Base-by-base conservation (phyloP, 2,797 vertebrate species). In the Diglossa cyanea region DNA sequence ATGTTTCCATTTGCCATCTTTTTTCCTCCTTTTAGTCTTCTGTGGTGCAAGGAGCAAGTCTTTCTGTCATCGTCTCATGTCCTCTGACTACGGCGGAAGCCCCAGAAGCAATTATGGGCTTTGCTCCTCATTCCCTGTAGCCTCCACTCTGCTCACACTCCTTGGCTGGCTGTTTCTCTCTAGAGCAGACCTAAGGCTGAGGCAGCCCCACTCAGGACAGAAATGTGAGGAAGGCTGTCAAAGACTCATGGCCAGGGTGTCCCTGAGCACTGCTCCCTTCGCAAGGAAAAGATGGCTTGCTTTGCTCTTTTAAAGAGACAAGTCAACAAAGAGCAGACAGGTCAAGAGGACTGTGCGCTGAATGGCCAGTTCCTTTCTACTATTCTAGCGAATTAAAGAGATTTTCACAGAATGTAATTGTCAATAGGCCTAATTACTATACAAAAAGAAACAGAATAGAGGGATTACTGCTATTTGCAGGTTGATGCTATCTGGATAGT, bases 21-120 rank as follows among this genome's bases (percentile, higher is more conserved):
- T 81, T 24, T 25, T 40, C 37, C 47, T 76, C 31, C 28, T 44
- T 74, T 77, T 44, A 65, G 14, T 15, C 17, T 72, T 72, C 17
- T 33, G 6, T 0, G 8, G 13, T 75, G 63, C 45, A 88, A 83
- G 50, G 10, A 78, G 42, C 1, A 1, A 48, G 21, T 21, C 13
- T 7, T 17, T 75, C 40, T 71, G 53, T 50, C 37, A 12, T 11
- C 0, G 0, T 19, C 54, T 79, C 54, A 14, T 10, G 20, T 11
- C 13, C 45, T 67, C 66, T 47, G 35, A 73, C 9, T 16, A 31
- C 30, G 33, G 18, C 10, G 74, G 26, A 74, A 67, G 26, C 0
- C 0, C 45, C 31, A 18, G 19, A n/a, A 90, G 42, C 12, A 39
- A 28, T 53, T 57, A 14, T 3, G 18, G 65, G 31, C 17, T 70